phyloP scores from a whole-genome alignment of 2,797 vertebrate species.

The Sebastolobus alascanus region DNA sequence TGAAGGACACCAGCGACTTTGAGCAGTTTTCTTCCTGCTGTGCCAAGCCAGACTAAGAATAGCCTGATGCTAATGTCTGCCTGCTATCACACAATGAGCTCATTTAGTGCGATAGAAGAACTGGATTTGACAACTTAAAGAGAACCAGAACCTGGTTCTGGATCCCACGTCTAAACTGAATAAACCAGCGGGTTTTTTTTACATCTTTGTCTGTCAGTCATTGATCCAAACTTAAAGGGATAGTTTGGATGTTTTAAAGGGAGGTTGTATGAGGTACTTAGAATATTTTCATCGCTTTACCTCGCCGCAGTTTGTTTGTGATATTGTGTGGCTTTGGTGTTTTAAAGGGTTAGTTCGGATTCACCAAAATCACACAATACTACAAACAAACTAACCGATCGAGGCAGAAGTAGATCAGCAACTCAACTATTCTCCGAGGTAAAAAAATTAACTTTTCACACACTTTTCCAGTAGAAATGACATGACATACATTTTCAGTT shows the following conservation, averaged over 20 bases:
- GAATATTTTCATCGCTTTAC: not conserved
- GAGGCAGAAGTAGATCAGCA: too few species aligned
- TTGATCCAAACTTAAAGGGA: not conserved
- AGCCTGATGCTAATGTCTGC: constrained; percentile 59
- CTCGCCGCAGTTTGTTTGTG: too few species aligned
- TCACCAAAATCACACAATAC: too few species aligned
- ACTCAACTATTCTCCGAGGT: too few species aligned
- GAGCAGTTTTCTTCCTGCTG: constrained; percentile 20
- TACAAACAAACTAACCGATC: too few species aligned
- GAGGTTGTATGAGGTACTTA: not conserved
- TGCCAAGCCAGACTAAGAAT: constrained; percentile 53
- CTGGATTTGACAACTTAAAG: not conserved
- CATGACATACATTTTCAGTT: too few species aligned
- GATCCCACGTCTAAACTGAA: not conserved
- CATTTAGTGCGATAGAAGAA: constrained; percentile 43
- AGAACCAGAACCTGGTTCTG: not conserved
- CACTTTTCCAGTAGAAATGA: too few species aligned
- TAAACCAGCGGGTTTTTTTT: not conserved
- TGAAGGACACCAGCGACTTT: constrained; percentile 46
- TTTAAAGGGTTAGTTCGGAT: too few species aligned
- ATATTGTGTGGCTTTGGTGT: too few species aligned
- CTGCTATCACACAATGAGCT: constrained; percentile 65
- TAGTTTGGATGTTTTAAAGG: not conserved
- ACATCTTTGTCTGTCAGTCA: not conserved
- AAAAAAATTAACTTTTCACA: too few species aligned